phyloP scores from a whole-genome alignment of 2,797 vertebrate species.

The Okamejei kenojei region DNA sequence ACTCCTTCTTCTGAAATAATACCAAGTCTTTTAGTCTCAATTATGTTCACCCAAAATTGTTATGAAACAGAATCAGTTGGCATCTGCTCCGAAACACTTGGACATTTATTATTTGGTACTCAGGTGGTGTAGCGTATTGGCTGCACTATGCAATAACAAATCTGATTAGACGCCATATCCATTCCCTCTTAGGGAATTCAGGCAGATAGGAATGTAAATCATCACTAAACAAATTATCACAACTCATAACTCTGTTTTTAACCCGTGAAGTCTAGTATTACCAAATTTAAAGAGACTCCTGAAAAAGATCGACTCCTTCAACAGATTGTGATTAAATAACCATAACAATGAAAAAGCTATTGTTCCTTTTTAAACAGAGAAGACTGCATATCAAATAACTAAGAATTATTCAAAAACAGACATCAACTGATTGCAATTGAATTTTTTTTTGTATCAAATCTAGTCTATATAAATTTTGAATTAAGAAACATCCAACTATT shows the following conservation, averaged over 20 bases:
- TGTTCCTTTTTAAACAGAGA: neutral
- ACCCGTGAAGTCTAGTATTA: neutral
- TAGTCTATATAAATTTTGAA: neutral
- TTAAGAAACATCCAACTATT: neutral
- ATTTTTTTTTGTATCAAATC: neutral
- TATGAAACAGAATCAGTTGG: neutral
- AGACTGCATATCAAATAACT: neutral
- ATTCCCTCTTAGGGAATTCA: constrained; percentile 11
- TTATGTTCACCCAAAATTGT: neutral
- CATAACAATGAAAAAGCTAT: neutral
- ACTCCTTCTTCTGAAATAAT: neutral
- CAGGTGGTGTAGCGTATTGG: neutral
- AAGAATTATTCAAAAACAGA: neutral
- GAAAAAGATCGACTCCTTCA: neutral
- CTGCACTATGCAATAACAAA: constrained; percentile 9
- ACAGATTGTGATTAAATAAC: neutral
- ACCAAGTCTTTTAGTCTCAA: neutral
- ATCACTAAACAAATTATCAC: constrained; percentile 28
- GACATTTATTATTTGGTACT: constrained; percentile 31
- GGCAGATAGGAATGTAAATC: constrained; percentile 34
- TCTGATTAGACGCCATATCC: constrained; percentile 12
- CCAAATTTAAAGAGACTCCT: constrained; percentile 3
- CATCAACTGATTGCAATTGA: neutral
- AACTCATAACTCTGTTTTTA: constrained; percentile 19
- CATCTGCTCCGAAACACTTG: neutral